A percentile compares a stretch with the other conserved stretches of the same genome.
These are phyloP conservation scores for Scarus forsteni DNA, from an alignment of 2,797 vertebrate species.

Conservation along the genomic window DNA sequence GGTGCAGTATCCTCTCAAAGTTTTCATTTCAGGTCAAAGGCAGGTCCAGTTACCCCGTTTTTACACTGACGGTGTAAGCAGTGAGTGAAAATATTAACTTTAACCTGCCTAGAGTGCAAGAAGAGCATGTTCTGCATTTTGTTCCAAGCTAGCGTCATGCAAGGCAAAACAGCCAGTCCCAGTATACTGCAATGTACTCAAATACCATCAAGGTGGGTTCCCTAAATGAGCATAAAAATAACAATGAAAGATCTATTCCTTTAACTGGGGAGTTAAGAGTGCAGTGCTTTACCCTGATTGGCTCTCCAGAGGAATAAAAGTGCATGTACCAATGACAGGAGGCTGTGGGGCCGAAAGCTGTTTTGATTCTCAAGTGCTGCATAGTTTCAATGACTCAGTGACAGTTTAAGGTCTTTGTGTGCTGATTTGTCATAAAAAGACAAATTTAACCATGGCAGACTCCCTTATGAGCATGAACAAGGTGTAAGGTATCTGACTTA, in stretches of 20 bases:
- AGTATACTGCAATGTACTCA: slow-evolving; percentile 28
- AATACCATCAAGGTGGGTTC: slow-evolving; percentile 33
- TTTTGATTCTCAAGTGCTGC: slow-evolving; percentile 49
- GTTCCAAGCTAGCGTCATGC: slow-evolving; percentile 48
- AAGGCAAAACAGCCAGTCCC: slow-evolving; percentile 32
- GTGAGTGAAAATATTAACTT: slow-evolving; percentile 23
- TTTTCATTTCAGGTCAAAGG: slow-evolving; percentile 30
- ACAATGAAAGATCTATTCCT: slow-evolving; percentile 34
- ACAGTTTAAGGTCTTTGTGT: slow-evolving; percentile 36
- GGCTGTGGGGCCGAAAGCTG: slow-evolving; percentile 32
- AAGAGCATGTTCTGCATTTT: slow-evolving; percentile 35
- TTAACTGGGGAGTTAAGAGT: slow-evolving; percentile 49
- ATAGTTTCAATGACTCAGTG: slow-evolving; percentile 19
- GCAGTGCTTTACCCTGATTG: slow-evolving; percentile 55
- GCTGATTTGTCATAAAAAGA: slow-evolving; percentile 18
- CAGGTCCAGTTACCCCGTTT: slow-evolving; percentile 20
- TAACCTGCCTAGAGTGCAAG: slow-evolving; percentile 59
- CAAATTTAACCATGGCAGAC: slow-evolving; percentile 11
- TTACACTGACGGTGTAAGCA: too few species aligned
- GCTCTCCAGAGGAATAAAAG: slow-evolving; percentile 60
- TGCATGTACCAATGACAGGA: slow-evolving; percentile 56
- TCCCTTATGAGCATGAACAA: slow-evolving; percentile 30
- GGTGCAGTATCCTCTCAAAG: slow-evolving; percentile 50
- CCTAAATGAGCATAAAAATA: slow-evolving; percentile 29
- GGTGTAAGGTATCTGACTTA: slow-evolving; percentile 34